Evolutionary conservation across 1,140 invertebrate species (phyloP).

Genomic region (Globodera ellingtonae): DNA sequence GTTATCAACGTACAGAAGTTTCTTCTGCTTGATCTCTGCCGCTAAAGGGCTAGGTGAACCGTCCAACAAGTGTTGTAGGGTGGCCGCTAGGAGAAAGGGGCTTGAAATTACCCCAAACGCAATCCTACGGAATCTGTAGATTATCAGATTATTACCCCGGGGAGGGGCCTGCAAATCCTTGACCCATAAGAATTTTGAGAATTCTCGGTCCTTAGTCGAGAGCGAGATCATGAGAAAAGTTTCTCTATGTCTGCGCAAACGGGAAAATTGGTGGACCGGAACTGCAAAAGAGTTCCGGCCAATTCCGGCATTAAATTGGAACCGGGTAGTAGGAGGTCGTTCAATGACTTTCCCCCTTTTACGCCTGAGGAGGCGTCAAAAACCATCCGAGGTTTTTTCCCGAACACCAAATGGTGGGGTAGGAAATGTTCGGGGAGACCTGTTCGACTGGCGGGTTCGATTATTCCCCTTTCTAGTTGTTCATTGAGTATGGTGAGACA

Average conservation of each 20-base stretch:
- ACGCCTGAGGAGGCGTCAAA: conserved; percentile 1
- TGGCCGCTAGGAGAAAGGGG: conserved; percentile 17
- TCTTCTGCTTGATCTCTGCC: background rate
- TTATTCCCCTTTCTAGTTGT: conserved; percentile 14
- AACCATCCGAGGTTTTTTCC: conserved; percentile 13
- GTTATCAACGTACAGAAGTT: conserved; percentile 22
- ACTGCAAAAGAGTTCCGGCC: background rate
- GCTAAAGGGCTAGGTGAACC: background rate
- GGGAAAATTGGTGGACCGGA: background rate
- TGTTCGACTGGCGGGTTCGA: background rate
- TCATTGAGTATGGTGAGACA: conserved; percentile 7
- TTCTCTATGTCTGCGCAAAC: conserved; percentile 24
- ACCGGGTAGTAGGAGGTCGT: conserved; percentile 8
- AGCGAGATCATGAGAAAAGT: conserved; percentile 27
- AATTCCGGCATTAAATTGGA: conserved; percentile 4
- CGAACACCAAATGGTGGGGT: conserved; percentile 21
- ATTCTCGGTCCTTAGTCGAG: conserved; percentile 1
- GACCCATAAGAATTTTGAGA: conserved; percentile 20
- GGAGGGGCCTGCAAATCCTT: conserved; percentile 10
- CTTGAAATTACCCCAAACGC: conserved; percentile 30
- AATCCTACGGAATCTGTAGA: conserved; percentile 15
- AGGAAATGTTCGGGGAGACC: background rate
- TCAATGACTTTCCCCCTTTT: background rate
- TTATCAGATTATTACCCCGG: background rate
- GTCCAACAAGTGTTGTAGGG: conserved; percentile 3